Base-by-base conservation (phyloP, 2,888 invertebrate species). In the Taphrorychus bicolor region DNA sequence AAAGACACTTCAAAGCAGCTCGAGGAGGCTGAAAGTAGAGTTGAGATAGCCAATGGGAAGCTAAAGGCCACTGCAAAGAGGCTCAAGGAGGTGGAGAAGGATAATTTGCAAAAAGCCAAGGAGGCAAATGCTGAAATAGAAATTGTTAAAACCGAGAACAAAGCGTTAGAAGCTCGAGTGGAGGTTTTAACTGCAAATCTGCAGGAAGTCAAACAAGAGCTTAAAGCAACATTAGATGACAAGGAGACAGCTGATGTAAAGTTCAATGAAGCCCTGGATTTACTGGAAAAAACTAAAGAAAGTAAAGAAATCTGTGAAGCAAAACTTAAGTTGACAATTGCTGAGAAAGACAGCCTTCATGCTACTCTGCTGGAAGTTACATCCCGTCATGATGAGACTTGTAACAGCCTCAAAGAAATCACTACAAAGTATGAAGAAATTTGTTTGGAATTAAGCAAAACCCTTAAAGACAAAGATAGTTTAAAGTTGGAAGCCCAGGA, bases 261-360 rank as follows among this genome's bases (percentile, higher is more conserved):
- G 7, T 24, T 68, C 41, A 56, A 63, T 62, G 63, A 66, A 24
- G 24, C 51, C 51, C 23, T 16, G 51, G n/a, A 40, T 49, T 5
- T 3, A 51, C 19, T 51, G 17, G 51, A 51, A 18, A 16, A 51
- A 5, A 18, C 51, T 5, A 45, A 45, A 7, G 11, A 45, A 45
- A 14, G 5, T 45, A 9, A 45, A 16, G 45, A 45, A 14, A 32
- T 7, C 32, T 7, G 5, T 32, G 11, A 7, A 7, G 11, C 5
- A 32, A 5, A 32, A 32, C 11, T 32, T 32, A 5, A 32, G 11
- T 32, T 32, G 32, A 11, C 5, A 32, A 32, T 32, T 32, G 11
- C 7, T 11, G 32, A 32, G n/a, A n/a, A n/a, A n/a, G n/a, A n/a
- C n/a, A n/a, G n/a, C n/a, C n/a, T n/a, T n/a, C n/a, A n/a, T n/a